Conservation (phyloP, 2,888 invertebrate genomes). For the Epistrophe eligans region DNA sequence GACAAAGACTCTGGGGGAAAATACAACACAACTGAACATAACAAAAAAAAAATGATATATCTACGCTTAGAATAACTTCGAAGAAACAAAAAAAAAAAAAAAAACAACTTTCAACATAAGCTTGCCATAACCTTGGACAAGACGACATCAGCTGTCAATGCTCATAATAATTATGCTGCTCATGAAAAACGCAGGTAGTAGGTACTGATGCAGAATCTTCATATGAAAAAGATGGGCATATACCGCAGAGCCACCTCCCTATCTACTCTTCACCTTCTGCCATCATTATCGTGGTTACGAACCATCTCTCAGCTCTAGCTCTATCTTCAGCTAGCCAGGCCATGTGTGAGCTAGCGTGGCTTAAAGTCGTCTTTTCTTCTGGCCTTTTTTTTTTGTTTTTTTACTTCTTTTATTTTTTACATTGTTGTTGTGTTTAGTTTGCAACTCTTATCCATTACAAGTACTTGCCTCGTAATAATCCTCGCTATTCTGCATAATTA, state of each 20-base stretch:
- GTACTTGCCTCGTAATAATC: constrained; percentile 74
- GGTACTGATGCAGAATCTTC: constrained; percentile 36
- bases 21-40: constrained; percentile 27
- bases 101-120: constrained; percentile 42
- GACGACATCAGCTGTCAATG: constrained; percentile 76
- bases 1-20: constrained; percentile 50
- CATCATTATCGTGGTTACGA: constrained; percentile 44
- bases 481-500: constrained; percentile 74
- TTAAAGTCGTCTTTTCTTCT: constrained; percentile 36
- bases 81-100: constrained; percentile 10
- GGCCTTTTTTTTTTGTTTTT: not conserved
- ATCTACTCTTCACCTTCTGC: constrained; percentile 13
- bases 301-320: constrained; percentile 16
- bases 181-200: constrained; percentile 64
- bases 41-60: constrained; percentile 14
- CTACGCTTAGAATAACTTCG: constrained; percentile 25
- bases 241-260: constrained; percentile 8
- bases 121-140: constrained; percentile 73
- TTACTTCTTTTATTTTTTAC: not conserved
- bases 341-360: constrained; percentile 41
- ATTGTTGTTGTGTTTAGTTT: constrained; percentile 32
- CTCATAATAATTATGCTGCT: constrained; percentile 76
- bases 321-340: not conserved
- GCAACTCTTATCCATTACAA: constrained; percentile 73
- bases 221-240: constrained; percentile 1